Evolutionary conservation across 2,113 vertebrate species (phyloP).

Genomic region (Poeciliopsis occidentalis): DNA sequence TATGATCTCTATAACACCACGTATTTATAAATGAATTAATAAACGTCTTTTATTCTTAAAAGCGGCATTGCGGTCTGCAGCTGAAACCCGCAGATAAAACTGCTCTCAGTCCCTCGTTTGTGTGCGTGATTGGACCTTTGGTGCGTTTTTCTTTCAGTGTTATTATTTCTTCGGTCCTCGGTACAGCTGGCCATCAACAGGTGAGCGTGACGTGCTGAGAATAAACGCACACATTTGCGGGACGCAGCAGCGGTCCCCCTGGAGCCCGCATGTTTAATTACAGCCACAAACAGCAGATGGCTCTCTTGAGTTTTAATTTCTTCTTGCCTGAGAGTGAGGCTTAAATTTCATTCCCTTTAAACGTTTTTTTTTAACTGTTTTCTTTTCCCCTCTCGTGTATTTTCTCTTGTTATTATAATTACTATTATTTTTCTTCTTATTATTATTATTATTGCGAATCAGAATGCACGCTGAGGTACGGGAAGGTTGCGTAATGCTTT

Average conservation of each 20-base stretch:
- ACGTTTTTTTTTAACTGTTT: background rate
- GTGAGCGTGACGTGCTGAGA: slow-evolving; percentile 25
- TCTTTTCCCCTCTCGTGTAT: background rate
- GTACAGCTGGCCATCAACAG: slow-evolving; percentile 50
- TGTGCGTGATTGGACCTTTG: background rate
- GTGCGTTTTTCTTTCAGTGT: background rate
- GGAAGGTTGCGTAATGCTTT: background rate
- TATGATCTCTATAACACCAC: no score
- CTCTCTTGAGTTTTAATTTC: slow-evolving; percentile 94
- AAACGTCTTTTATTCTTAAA: no score
- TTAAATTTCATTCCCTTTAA: slow-evolving; percentile 1
- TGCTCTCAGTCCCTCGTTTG: background rate
- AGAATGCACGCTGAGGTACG: background rate
- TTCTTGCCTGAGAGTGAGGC: slow-evolving; percentile 46
- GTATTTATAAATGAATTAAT: no score
- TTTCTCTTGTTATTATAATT: no score
- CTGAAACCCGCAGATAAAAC: background rate
- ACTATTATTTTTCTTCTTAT: no score
- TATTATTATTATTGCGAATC: background rate
- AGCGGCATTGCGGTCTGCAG: no score
- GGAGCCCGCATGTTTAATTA: slow-evolving; percentile 79
- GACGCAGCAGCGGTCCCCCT: slow-evolving; percentile 6
- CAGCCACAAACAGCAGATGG: slow-evolving; percentile 95
- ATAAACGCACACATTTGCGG: background rate
- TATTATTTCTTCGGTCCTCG: background rate